Evolutionary conservation across 1,140 invertebrate genomes (phyloP), one percentile per base, ranked within the genome.

Genomic region (Heliconius eleuchia): DNA sequence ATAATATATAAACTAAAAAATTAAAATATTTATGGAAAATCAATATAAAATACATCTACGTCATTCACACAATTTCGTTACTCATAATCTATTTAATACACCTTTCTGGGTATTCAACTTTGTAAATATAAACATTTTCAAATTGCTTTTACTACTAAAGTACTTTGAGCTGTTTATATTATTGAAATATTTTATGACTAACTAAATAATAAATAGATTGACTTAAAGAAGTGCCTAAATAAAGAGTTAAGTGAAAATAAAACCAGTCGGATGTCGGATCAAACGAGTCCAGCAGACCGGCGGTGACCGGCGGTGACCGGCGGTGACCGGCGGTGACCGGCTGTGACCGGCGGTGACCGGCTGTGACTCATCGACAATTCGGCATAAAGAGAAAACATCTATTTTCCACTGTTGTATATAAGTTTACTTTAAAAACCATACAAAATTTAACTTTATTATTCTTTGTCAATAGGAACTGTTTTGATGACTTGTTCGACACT

Each of bases 331-430:
- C 23, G 11, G 60, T 74, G 73, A 74, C 73, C 57, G 60, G 27
- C 60, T 11, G 57, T 74, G 73, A 74, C 52, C 57, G 60, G 27
- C 60, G 23, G 57, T 74, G 73, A 74, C 52, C 57, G 57, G 57
- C 23, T 11, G 60, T 74, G 73, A 74, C 73, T 74, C 73, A 74
- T 57, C 52, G 73, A 39, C 52, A 57, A 37, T 74, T 74, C 27
- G 73, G 73, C 30, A 74, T 30, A 74, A 57, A 57, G 73, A 57
- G 52, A 74, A 74, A 74, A 74, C 30, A 57, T 37, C 60, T 66
- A 23, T 66, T 66, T 66, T n/a, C 11, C 5, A 66, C 23, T 66
- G 23, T 66, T 66, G 30, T 66, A 27, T 66, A 16, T 66, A 66
- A 66, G 16, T 57, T 57, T 57, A 6, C 19, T 57, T 23, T 23